Evolutionary conservation across 2,113 vertebrate genomes (phyloP), one percentile per base, ranked within the genome.

Genomic region (Halichoerus grypus): DNA sequence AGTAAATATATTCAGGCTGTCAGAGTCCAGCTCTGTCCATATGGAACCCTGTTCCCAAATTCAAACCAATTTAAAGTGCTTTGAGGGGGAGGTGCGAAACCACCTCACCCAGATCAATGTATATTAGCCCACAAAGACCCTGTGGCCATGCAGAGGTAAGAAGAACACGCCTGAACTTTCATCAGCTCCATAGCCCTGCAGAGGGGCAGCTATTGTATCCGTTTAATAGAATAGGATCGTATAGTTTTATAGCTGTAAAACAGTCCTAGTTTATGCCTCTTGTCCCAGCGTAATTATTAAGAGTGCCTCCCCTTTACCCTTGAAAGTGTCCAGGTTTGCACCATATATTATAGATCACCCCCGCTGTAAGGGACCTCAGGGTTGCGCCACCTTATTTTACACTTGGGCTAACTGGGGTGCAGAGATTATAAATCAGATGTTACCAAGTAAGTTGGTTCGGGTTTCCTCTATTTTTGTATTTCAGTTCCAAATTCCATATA

Each of bases 1-100:
- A 98, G 57, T 98, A 98, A 99, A 98, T 98, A 96, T 96, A 97
- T 98, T 98, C 98, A 98, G 97, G 97, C 98, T 98, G 95, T 98
- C 97, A 92, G 91, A 97, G 94, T 97, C 97, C 98, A 97, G 97
- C 92, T 97, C 94, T 98, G 85, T 93, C 90, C 91, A 92, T 96
- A 61, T 98, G 98, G 98, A 98, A 97, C 95, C 98, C 67, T 92
- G 91, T 98, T 98, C 86, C 97, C 97, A 98, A 98, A 98, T 98
- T 98, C 94, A 98, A 97, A 98, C 95, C 96, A 93, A 96, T 97
- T 97, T 95, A 96, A 97, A 98, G 88, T 81, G 94, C 97, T 57
- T 19, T 96, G 91, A 77, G 91, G 90, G 92, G 82, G 28, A 67
- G 90, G 92, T 88, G 77, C 55, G 39, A 97, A 97, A 63, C 84